Evolutionary conservation across 1,140 invertebrate genomes (phyloP).

Genomic region (Meloidogyne floridensis): DNA sequence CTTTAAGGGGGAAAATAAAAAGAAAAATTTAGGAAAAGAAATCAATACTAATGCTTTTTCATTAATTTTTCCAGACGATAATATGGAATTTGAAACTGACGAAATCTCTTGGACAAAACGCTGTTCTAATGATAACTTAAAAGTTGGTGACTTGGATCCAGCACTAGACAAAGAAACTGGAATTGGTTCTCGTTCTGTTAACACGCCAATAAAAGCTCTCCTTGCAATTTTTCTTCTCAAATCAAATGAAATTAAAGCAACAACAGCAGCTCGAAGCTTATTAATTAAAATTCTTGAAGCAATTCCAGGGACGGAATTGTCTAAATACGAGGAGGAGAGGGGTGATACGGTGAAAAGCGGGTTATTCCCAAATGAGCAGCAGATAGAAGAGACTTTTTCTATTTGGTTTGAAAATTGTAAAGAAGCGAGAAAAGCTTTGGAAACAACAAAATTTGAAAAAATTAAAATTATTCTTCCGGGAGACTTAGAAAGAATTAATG

Average conservation of each 20-base stretch:
- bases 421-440: not conserved
- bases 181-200: not conserved
- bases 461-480: not conserved
- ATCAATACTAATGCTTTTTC: too few relatives aligned
- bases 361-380: not conserved
- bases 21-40: too few relatives aligned
- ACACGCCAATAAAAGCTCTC: not conserved
- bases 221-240: not conserved
- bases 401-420: conserved; percentile 5
- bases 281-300: not conserved
- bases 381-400: not conserved
- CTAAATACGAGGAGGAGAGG: not conserved
- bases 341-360: conserved; percentile 12
- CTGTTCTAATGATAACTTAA: not conserved
- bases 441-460: not conserved
- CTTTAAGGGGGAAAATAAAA: too few relatives aligned
- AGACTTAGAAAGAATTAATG: not conserved
- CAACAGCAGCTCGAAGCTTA: not conserved
- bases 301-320: not conserved
- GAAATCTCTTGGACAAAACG: not conserved
- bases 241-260: not conserved
- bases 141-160: not conserved
- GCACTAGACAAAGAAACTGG: not conserved
- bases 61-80: not conserved
- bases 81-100: not conserved